phyloP scores from a whole-genome alignment of 2,888 invertebrate species.

The Nezara viridula region DNA sequence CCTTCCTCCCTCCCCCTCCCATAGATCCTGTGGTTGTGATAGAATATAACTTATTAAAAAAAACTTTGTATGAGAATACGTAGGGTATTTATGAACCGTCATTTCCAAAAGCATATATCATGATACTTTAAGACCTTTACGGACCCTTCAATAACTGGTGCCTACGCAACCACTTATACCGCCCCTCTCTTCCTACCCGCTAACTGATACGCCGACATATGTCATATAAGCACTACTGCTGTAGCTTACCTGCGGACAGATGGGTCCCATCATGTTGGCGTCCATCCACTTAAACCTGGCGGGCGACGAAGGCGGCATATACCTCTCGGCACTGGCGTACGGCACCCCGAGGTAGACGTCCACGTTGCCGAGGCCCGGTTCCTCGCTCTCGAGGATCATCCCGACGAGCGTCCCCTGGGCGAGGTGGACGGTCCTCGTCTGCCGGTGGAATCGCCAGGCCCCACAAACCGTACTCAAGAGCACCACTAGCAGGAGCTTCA shows the following conservation, averaged over 20 bases:
- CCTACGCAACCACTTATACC: too few relatives aligned
- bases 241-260: slow-evolving; percentile 62
- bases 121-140: too few relatives aligned
- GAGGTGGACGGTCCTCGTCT: slow-evolving; percentile 60
- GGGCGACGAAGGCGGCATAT: slow-evolving; percentile 63
- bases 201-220: not conserved
- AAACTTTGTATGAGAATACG: too few relatives aligned
- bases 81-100: too few relatives aligned
- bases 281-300: slow-evolving; percentile 60
- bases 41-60: too few relatives aligned
- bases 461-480: slow-evolving; percentile 12
- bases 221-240: not conserved
- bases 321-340: slow-evolving; percentile 62
- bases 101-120: too few relatives aligned
- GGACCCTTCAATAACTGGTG: too few relatives aligned
- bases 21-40: too few relatives aligned
- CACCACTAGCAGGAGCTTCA: slow-evolving; percentile 59
- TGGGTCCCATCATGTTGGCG: slow-evolving; percentile 59
- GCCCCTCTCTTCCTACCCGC: too few relatives aligned
- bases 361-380: slow-evolving; percentile 58
- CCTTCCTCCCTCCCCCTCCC: too few relatives aligned
- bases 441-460: slow-evolving; percentile 58
- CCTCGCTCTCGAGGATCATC: slow-evolving; percentile 51
- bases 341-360: slow-evolving; percentile 62
- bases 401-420: slow-evolving; percentile 60